These are phyloP conservation scores for Mythimna albipuncta DNA, from an alignment of 2,888 invertebrate genomes.

Conservation along the genomic window DNA sequence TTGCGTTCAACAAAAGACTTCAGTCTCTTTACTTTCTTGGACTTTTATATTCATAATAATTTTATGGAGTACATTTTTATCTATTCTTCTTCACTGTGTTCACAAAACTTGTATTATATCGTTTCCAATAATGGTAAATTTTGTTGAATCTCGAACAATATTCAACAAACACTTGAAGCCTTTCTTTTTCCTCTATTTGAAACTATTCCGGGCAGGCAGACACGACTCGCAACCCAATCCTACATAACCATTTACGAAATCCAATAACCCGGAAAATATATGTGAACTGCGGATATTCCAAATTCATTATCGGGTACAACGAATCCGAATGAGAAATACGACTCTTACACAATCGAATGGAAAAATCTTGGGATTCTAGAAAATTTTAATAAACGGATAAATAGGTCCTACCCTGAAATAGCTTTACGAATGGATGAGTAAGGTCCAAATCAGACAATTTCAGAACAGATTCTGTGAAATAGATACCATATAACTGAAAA, in stretches of 20 bases:
- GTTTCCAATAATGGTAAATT: neutral
- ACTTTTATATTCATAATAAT: neutral
- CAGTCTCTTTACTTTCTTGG: neutral
- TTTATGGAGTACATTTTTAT: neutral
- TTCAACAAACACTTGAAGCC: neutral
- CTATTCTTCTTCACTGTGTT: neutral
- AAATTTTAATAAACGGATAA: constrained; percentile 27
- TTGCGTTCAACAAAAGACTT: constrained; percentile 2
- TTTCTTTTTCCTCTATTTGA: neutral
- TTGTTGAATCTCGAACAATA: no score
- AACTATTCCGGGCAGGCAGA: constrained; percentile 22
- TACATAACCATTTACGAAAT: constrained; percentile 38
- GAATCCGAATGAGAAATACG: constrained; percentile 26
- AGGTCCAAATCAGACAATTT: constrained; percentile 7
- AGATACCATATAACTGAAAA: constrained; percentile 25
- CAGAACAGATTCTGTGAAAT: constrained; percentile 13
- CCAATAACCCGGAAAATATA: constrained; percentile 48
- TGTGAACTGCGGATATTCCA: constrained; percentile 35
- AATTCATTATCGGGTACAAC: constrained; percentile 46
- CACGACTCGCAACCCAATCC: constrained; percentile 16
- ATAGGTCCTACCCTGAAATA: constrained; percentile 18
- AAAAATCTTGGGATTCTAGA: constrained; percentile 21
- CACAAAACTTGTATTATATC: neutral
- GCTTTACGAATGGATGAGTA: constrained; percentile 24
- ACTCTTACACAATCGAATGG: constrained; percentile 20